Conservation (phyloP, 2,888 invertebrate genomes). For the Luperina nickerlii region DNA sequence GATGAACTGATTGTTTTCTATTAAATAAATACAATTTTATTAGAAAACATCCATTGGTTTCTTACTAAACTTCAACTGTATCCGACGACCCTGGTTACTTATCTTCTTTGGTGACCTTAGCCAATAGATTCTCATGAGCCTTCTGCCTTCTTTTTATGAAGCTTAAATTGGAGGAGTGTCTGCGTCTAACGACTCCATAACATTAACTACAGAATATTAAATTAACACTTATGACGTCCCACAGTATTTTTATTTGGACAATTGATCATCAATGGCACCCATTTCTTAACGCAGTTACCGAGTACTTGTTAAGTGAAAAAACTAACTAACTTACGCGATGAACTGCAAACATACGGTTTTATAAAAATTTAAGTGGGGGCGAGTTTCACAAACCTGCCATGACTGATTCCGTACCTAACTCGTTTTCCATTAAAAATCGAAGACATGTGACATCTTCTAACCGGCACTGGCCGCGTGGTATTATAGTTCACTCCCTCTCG, state of each 20-base stretch:
- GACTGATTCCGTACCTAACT: neutral
- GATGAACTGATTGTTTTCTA: neutral
- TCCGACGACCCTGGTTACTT: neutral
- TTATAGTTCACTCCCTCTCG: no score
- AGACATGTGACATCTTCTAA: neutral
- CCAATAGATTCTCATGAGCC: neutral
- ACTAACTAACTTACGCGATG: neutral
- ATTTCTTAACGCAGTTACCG: slow-evolving; percentile 20
- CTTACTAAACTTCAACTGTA: neutral
- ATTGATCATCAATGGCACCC: slow-evolving; percentile 11
- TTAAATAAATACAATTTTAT: neutral
- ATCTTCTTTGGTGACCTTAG: no score
- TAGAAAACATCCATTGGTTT: neutral
- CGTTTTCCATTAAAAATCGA: neutral
- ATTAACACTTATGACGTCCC: slow-evolving; percentile 2
- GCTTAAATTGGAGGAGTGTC: neutral
- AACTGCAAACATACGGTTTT: slow-evolving; percentile 1
- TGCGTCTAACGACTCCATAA: neutral
- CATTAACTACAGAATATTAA: neutral
- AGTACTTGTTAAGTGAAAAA: slow-evolving; percentile 23
- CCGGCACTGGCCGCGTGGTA: neutral
- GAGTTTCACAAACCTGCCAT: neutral
- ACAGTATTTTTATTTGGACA: slow-evolving; percentile 14
- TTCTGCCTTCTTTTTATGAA: neutral
- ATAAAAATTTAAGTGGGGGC: neutral